Evolutionary conservation across 2,888 invertebrate species (phyloP).

Genomic region (Matsumyia berberina): DNA sequence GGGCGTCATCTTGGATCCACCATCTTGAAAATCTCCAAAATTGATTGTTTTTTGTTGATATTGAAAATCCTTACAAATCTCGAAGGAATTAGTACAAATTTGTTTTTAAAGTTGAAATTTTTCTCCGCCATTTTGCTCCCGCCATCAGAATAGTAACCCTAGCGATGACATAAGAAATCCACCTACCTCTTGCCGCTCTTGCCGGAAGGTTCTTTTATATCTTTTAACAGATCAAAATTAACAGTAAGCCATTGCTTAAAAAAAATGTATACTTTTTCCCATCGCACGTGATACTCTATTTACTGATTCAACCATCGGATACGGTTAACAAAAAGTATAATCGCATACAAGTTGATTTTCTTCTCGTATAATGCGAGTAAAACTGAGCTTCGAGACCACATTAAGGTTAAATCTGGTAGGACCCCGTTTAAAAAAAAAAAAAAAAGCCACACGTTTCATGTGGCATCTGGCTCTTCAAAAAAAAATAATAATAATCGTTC

Average conservation of each 20-base stretch:
- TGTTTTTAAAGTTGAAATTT: no score
- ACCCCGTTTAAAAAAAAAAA: background rate
- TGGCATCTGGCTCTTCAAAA: constrained; percentile 23
- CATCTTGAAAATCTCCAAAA: no score
- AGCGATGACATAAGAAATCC: no score
- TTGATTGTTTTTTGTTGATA: no score
- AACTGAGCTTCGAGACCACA: constrained; percentile 15
- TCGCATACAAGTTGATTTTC: constrained; percentile 30
- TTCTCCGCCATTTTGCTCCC: no score
- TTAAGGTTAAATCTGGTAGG: constrained; percentile 45
- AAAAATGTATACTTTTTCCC: constrained; percentile 30
- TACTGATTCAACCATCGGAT: constrained; percentile 54
- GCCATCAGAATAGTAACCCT: no score
- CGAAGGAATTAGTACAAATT: no score
- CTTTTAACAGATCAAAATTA: constrained; percentile 43
- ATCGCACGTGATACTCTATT: constrained; percentile 72
- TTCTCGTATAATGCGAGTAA: constrained; percentile 29
- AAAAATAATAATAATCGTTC: constrained; percentile 28
- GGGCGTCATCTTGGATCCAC: no score
- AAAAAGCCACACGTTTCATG: constrained; percentile 3
- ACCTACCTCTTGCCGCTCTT: no score
- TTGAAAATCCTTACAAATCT: no score
- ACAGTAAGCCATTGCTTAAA: constrained; percentile 47
- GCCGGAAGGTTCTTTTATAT: constrained; percentile 36
- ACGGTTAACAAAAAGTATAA: background rate